A percentile compares a stretch with the other conserved stretches of the same genome.
Conservation (phyloP, 2,888 invertebrate genomes). For the Stenotaenia linearis region DNA sequence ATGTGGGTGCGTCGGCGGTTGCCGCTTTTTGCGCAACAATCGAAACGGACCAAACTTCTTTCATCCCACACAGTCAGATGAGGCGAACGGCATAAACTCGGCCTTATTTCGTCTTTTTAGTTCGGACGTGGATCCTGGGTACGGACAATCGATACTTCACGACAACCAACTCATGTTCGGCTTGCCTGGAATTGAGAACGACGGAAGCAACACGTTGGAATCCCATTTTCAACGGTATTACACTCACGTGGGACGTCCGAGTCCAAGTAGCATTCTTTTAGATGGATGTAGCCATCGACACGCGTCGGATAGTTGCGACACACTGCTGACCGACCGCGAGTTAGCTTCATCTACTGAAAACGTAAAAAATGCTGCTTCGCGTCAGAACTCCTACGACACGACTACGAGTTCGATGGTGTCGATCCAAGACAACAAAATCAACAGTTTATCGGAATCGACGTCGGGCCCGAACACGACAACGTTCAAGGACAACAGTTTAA, state of each 20-base stretch:
- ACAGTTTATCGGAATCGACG: not conserved
- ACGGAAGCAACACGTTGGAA: not conserved
- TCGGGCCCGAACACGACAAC: not conserved
- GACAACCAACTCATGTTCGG: slow-evolving; percentile 81
- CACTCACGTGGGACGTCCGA: not conserved
- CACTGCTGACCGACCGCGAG: slow-evolving; percentile 11
- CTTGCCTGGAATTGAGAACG: slow-evolving; percentile 66
- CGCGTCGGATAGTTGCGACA: slow-evolving; percentile 18
- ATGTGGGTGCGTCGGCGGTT: slow-evolving; percentile 95
- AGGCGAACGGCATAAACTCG: slow-evolving; percentile 70
- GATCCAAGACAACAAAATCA: not conserved
- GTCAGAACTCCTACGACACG: slow-evolving; percentile 28
- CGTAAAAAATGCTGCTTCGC: slow-evolving; percentile 22
- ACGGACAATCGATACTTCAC: slow-evolving; percentile 88
- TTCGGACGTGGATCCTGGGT: slow-evolving; percentile 74
- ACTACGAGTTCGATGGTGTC: slow-evolving; percentile 22
- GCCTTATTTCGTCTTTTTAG: slow-evolving; percentile 35
- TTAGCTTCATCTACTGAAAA: slow-evolving; percentile 8
- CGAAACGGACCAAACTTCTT: slow-evolving; percentile 83
- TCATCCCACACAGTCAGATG: slow-evolving; percentile 72
- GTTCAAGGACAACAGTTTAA: not conserved
- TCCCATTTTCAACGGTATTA: not conserved
- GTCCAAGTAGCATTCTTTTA: not conserved
- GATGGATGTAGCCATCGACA: not conserved
- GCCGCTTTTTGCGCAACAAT: slow-evolving; percentile 88